Evolutionary conservation across 2,113 vertebrate species (phyloP).

Genomic region (Pandion haliaetus): DNA sequence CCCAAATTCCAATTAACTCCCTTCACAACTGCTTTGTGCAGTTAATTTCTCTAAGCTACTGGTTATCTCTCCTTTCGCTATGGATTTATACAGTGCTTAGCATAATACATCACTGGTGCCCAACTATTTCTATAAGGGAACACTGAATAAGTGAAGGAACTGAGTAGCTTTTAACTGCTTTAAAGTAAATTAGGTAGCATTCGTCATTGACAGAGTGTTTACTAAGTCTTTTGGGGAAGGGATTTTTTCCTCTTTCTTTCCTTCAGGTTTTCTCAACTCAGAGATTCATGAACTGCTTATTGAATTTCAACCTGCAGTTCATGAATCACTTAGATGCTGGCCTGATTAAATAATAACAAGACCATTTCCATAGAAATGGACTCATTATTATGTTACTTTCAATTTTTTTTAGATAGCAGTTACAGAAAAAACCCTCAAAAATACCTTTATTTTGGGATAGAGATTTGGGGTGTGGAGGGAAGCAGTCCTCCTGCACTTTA

Average conservation of each 20-base stretch:
- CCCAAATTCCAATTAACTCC: background rate
- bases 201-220: background rate
- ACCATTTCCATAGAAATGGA: constrained; percentile 71
- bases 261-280: constrained; percentile 26
- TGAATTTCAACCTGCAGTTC: constrained; percentile 67
- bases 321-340: constrained; percentile 68
- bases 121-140: background rate
- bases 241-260: background rate
- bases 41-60: background rate
- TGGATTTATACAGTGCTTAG: background rate
- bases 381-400: constrained; percentile 45
- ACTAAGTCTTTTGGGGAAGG: background rate
- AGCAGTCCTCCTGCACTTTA: background rate
- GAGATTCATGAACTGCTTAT: constrained; percentile 45
- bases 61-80: background rate
- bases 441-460: background rate
- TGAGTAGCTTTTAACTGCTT: background rate
- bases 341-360: constrained; percentile 69
- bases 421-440: background rate
- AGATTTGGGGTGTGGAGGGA: background rate
- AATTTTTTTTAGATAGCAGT: constrained; percentile 18
- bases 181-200: constrained; percentile 15
- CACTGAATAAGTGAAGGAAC: background rate
- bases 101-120: background rate
- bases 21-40: background rate